Percentiles rank a stretch among this genome's conserved stretches.
These are phyloP conservation scores for Acipenser oxyrinchus DNA, from an alignment of 2,797 vertebrate species.

Conservation along the genomic window DNA sequence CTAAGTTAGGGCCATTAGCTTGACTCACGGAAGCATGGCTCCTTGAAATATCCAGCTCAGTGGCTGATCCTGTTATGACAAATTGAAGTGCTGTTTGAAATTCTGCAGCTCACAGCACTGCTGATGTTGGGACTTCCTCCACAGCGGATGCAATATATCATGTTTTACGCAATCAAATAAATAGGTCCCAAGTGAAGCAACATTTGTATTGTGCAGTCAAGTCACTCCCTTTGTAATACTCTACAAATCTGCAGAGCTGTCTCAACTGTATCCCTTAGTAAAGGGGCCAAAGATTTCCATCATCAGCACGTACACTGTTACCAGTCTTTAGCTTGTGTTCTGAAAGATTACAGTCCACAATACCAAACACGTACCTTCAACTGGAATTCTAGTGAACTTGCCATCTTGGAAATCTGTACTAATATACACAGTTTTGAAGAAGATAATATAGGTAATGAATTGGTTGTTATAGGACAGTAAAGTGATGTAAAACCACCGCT, in stretches of 20 bases:
- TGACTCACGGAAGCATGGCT: conserved; percentile 3
- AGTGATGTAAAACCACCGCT: too few relatives aligned
- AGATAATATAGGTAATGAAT: too few relatives aligned
- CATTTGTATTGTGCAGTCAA: conserved; percentile 18
- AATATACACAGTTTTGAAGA: too few relatives aligned
- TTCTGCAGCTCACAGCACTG: conserved; percentile 12
- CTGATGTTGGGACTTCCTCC: conserved; percentile 17
- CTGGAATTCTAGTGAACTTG: too few relatives aligned
- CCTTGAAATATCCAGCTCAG: not conserved
- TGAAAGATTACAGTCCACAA: too few relatives aligned
- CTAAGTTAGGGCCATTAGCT: conserved; percentile 9
- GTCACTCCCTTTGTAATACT: conserved; percentile 22
- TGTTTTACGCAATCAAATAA: conserved; percentile 20
- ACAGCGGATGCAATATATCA: conserved; percentile 25
- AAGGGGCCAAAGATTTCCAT: conserved; percentile 12
- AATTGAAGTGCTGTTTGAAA: conserved; percentile 24
- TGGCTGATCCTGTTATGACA: conserved; percentile 15
- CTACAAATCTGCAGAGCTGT: conserved; percentile 26
- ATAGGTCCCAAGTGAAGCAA: conserved; percentile 20
- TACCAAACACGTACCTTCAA: too few relatives aligned
- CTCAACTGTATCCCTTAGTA: conserved; percentile 15
- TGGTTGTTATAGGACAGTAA: too few relatives aligned
- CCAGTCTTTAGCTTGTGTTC: too few relatives aligned
- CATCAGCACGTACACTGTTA: conserved; percentile 6
- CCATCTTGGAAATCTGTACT: too few relatives aligned